Evolutionary conservation across 2,113 vertebrate genomes (phyloP), one percentile per base, ranked within the genome.

Genomic region (Syrmaticus mikado): DNA sequence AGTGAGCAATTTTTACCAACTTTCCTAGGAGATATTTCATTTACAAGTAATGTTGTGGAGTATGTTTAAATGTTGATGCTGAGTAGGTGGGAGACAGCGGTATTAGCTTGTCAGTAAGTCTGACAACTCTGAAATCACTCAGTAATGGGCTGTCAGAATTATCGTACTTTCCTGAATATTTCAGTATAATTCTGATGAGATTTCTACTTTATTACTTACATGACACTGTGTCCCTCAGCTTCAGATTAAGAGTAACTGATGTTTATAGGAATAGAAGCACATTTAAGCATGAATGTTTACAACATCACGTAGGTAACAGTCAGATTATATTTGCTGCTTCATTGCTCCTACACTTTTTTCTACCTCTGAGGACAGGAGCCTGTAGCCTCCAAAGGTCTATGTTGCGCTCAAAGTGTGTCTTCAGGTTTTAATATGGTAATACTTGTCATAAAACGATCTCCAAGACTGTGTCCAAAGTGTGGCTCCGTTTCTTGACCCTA

Each of bases 1-100:
- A 50, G 53, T 66, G 67, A 91, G 58, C 79, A 85, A 80, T 55
- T 77, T 25, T 38, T 91, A 80, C 50, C 72, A 87, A 32, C 19
- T 80, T 92, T 89, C n/a, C 28, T 53, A 58, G 41, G 14, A 64
- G 27, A 55, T 66, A 58, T 45, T 91, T 91, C 85, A 70, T 93
- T 87, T 89, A 66, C 41, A 73, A 82, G 34, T 76, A 40, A 41
- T 41, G 16, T 32, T 73, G 32, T 66, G 38, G 46, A 55, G 7
- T 87, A 76, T 53, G 48, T 76, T 38, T 48, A 88, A 77, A 5
- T 8, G 36, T 22, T 62, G 8, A 74, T 80, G 82, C 92, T 32
- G 70, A 45, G 45, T 85, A 41, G 34, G 21, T 64, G 34, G 61
- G 61, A 90, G 45, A 36, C 41, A 80, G 40, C 43, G 19, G 50